These are phyloP conservation scores for Sebastes umbrosus DNA, from an alignment of 2,797 vertebrate species.

Conservation along the genomic window DNA sequence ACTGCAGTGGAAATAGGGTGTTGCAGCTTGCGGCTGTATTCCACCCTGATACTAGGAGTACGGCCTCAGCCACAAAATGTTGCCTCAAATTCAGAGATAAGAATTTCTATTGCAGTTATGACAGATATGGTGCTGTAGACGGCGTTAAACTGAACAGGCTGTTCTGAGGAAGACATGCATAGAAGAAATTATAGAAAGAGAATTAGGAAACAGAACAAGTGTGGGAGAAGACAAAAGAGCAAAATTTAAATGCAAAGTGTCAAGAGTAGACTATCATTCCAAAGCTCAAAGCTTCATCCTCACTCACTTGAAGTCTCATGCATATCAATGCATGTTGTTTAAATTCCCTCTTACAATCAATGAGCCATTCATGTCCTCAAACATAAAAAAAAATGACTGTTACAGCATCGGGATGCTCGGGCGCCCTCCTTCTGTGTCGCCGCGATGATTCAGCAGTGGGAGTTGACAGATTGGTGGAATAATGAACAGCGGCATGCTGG, in stretches of 20 bases:
- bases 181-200: background rate
- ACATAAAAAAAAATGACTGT: slow-evolving; percentile 55
- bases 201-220: background rate
- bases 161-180: background rate
- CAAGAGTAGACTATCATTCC: slow-evolving; percentile 4
- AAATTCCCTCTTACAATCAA: slow-evolving; percentile 52
- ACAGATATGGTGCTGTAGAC: slow-evolving; percentile 25
- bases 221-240: background rate
- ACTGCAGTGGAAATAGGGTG: slow-evolving; percentile 52
- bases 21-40: slow-evolving; percentile 1
- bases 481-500: slow-evolving; percentile 69
- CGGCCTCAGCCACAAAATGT: slow-evolving; percentile 16
- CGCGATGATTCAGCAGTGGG: slow-evolving; percentile 61
- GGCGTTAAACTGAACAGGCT: background rate
- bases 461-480: slow-evolving; percentile 67
- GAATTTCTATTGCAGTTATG: slow-evolving; percentile 34
- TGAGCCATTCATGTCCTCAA: slow-evolving; percentile 58
- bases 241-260: background rate
- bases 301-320: slow-evolving; percentile 25
- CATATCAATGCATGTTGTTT: slow-evolving; percentile 34
- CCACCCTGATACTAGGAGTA: slow-evolving; percentile 12
- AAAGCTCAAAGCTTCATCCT: background rate
- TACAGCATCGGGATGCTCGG: slow-evolving; percentile 21
- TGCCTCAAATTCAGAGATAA: slow-evolving; percentile 44
- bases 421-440: slow-evolving; percentile 40